Base-by-base conservation (phyloP, 1,140 invertebrate genomes). In the Drosophila leontia region DNA sequence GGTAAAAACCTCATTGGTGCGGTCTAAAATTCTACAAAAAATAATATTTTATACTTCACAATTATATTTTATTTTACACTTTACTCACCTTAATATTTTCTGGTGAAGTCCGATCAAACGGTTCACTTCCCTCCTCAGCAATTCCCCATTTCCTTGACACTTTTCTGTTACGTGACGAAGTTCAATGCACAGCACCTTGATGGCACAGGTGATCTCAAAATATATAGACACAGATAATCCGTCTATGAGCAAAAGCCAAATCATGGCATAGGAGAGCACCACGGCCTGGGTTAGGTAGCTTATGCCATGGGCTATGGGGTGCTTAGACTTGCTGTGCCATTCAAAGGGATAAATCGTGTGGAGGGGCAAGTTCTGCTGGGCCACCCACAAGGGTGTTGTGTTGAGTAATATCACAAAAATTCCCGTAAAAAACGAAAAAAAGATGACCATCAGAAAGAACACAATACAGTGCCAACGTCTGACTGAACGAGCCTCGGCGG, bases 151-250 rank as follows among this genome's bases (percentile, higher is more conserved):
- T 0, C 26, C 29, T 0, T 37, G 12, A 26, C 44, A 45, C 3
- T 12, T 0, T 5, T 7, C 7, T 0, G 15, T 9, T 0, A 85
- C 23, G 9, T 47, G 15, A 1, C 37, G 35, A 3, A 85, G n/a
- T 19, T 85, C 68, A 1, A 85, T 42, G 34, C 68, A 78, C 8
- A 85, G 51, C 12, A 85, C 48, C 13, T 75, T 68, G 11, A 81
- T 17, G 32, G 62, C 68, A 11, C 32, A 39, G 3, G 64, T 75
- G n/a, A 85, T 19, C 15, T 84, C 77, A 7, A 13, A n/a, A 7
- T 80, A 84, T 7, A 56, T 47, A 26, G 53, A 61, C 0, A 53
- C 19, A 0, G 50, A 44, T 0, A 69, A 1, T 0, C 72, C 26
- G 9, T 85, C 82, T 0, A 44, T 29, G 9, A 42, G 15, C 0